Evolutionary conservation across 2,888 invertebrate species (phyloP).

Genomic region (Notodonta ziczac): DNA sequence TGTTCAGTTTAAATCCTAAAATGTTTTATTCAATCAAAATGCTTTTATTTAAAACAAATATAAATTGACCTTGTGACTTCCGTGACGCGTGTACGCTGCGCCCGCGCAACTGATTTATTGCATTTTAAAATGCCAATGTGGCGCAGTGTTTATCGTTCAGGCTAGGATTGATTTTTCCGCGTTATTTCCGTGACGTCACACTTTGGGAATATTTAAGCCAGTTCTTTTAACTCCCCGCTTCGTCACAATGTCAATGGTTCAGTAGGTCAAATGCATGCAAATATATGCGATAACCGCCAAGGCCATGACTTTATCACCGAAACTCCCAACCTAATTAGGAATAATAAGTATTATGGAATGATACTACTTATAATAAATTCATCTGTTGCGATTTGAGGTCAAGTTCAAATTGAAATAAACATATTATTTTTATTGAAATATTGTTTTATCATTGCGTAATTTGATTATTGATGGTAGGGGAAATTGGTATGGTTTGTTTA

Average conservation of each 20-base stretch:
- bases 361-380: background rate
- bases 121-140: slow-evolving; percentile 10
- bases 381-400: background rate
- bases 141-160: slow-evolving; percentile 9
- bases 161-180: background rate
- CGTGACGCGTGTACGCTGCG: background rate
- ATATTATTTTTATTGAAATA: background rate
- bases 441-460: background rate
- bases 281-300: slow-evolving; percentile 29
- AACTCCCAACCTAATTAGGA: background rate
- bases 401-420: background rate
- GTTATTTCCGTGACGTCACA: background rate
- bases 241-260: slow-evolving; percentile 8
- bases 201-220: background rate
- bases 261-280: slow-evolving; percentile 27
- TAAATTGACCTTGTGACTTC: slow-evolving; percentile 1
- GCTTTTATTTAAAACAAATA: background rate
- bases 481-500: too few relatives aligned
- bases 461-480: too few relatives aligned
- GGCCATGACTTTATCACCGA: slow-evolving; percentile 10
- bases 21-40: too few relatives aligned
- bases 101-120: slow-evolving; percentile 13
- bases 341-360: background rate
- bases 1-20: too few relatives aligned
- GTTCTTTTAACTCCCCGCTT: too few relatives aligned